Base-by-base conservation (phyloP, 1,140 invertebrate species). In the Cheumatopsyche charites region DNA sequence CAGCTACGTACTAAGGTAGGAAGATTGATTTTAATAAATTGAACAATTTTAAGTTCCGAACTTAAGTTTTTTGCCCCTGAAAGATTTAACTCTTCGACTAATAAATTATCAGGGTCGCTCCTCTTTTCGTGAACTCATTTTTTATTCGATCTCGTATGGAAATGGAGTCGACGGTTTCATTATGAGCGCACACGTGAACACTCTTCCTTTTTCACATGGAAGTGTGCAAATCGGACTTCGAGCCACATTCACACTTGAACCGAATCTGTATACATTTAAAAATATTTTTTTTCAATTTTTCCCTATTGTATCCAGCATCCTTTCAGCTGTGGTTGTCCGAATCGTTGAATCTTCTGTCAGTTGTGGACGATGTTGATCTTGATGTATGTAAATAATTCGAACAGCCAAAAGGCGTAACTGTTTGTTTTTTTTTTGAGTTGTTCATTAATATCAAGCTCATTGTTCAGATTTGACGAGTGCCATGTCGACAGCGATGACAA, bases 321-420 rank as follows among this genome's bases (percentile, higher is more conserved):
- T 58, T 58, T 19, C 21, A 17, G 25, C 25, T 23, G 25, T 19
- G 55, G 3, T 9, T 25, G 55, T 58, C 55, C 55, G 55, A 58
- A 58, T 58, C 21, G 21, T 58, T 23, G 23, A 58, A 23, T 11
- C 55, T 52, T 36, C 55, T 23, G 55, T 25, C 55, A 58, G 55
- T 26, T 19, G 23, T 19, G 55, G 55, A 58, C 21, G 55, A 58
- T 58, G 55, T 25, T 58, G 55, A 58, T 36, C 29, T 36, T 58
- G 55, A 13, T 58, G 62, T 68, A 68, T 68, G 66, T 68, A 68
- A 68, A 68, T 68, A 68, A 55, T 17, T 29, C 15, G 12, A 58
- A 75, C 73, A 75, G 70, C 62, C 70, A 75, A 75, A 75, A 75
- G 73, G 73, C 73, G 73, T 75, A 75, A 72, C 73, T 75, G 58